Base-by-base conservation (phyloP, 2,888 invertebrate species). In the Halictus quadricinctus region DNA sequence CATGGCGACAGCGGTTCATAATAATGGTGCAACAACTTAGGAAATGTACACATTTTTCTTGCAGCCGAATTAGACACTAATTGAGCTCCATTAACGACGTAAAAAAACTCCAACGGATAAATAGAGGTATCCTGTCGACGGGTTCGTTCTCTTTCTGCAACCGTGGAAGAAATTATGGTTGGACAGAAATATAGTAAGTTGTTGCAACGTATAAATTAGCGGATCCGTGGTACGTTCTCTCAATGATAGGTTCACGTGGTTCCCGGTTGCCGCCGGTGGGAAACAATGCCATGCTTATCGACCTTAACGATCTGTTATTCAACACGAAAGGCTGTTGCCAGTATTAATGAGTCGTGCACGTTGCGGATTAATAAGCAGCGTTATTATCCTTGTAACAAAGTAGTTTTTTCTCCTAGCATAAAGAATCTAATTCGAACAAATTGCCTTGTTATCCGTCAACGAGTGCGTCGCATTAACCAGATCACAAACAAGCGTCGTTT, bases 301-400 rank as follows among this genome's bases (percentile, higher is more conserved):
- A 46, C 77, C 85, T 77, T 84, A 84, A 85, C 85, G 85, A 85
- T 85, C 85, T 84, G 80, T 85, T 85, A 85, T 85, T 76, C 85
- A 48, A 73, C 74, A 48, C 64, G 76, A 74, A 80, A 73, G 80
- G 79, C 80, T 84, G 74, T 74, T 80, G 85, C 73, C 64, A 69
- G 76, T 75, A 72, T 84, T 84, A 84, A 85, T 54, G 76, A 84
- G 80, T 80, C 69, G 36, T 64, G 25, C 76, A 79, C 76, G 74
- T 72, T 75, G 76, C 69, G 48, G 80, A 85, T 85, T 84, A 85
- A 77, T 77, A 76, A 75, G 72, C 66, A 36, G 29, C 76, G 72
- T 50, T 73, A 79, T 84, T 84, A 82, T 70, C n/a, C 77, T 15
- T 36, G 69, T 48, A 82, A 74, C 77, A 70, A 69, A 60, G 41